phyloP scores from a whole-genome alignment of 2,888 invertebrate genomes.

The Halictus quadricinctus region DNA sequence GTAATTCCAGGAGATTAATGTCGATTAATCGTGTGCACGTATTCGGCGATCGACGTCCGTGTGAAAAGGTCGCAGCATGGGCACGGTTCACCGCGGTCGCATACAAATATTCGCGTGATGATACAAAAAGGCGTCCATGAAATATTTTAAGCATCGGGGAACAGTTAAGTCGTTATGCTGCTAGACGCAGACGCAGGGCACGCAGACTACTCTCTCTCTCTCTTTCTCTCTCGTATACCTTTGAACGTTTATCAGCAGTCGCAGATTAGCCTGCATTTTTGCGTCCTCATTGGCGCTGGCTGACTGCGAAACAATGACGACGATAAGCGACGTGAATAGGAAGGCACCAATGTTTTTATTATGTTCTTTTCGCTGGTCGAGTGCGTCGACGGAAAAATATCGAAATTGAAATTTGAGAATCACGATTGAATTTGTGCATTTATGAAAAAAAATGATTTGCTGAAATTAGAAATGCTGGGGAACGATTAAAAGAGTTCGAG shows the following conservation, averaged over 20 bases:
- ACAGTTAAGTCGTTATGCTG: not conserved
- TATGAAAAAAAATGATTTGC: no score
- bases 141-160: not conserved
- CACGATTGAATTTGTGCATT: no score
- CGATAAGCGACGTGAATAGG: slow-evolving; percentile 38
- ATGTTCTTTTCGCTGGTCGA: not conserved
- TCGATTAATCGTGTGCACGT: not conserved
- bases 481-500: no score
- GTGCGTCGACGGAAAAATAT: not conserved
- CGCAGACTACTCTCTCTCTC: not conserved
- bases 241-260: slow-evolving; percentile 17
- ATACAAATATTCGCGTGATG: not conserved
- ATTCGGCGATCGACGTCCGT: not conserved
- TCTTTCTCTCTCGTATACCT: slow-evolving; percentile 14
- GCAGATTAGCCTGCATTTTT: slow-evolving; percentile 45
- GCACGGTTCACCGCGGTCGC: not conserved
- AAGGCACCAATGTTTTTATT: not conserved
- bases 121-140: not conserved
- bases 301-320: slow-evolving; percentile 36
- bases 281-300: slow-evolving; percentile 41
- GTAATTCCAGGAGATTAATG: not conserved
- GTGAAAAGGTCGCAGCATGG: not conserved
- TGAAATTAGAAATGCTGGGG: no score
- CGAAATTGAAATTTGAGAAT: not conserved
- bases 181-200: not conserved